Evolutionary conservation across 2,888 invertebrate genomes (phyloP).

Genomic region (Serripes groenlandicus): DNA sequence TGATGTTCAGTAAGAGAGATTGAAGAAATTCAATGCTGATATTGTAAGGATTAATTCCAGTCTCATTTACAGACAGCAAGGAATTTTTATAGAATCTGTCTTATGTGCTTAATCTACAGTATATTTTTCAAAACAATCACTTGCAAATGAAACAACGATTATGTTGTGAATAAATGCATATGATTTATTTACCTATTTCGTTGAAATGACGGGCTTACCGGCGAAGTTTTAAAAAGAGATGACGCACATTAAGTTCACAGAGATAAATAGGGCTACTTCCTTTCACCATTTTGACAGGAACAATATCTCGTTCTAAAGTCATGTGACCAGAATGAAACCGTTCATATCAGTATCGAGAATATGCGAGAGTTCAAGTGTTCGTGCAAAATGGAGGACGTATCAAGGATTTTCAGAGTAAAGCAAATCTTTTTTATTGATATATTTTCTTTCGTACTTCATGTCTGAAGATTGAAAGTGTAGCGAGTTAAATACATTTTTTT

Average conservation of each 20-base stretch:
- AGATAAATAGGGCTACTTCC: slow-evolving; percentile 58
- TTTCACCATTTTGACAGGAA: slow-evolving; percentile 47
- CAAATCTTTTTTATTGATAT: no score
- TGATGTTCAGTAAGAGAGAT: no score
- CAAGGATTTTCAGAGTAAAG: slow-evolving; percentile 52
- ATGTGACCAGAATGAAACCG: slow-evolving; percentile 42
- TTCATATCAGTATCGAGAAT: slow-evolving; percentile 35
- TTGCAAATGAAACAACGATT: no score
- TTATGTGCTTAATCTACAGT: no score
- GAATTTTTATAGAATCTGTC: no score
- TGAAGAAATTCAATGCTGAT: no score
- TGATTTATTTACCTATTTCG: background rate
- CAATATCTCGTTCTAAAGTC: slow-evolving; percentile 53
- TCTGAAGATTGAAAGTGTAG: no score
- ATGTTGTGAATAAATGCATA: background rate
- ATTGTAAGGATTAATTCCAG: no score
- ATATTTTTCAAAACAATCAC: no score
- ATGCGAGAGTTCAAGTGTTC: slow-evolving; percentile 36
- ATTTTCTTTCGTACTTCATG: no score
- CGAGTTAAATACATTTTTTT: no score
- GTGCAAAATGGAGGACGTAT: slow-evolving; percentile 64
- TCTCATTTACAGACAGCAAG: no score
- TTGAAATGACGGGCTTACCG: background rate
- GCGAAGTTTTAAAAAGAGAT: background rate
- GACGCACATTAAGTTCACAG: background rate